These are phyloP conservation scores for Rhinoptilus africanus DNA, from an alignment of 2,113 vertebrate species.

Conservation along the genomic window DNA sequence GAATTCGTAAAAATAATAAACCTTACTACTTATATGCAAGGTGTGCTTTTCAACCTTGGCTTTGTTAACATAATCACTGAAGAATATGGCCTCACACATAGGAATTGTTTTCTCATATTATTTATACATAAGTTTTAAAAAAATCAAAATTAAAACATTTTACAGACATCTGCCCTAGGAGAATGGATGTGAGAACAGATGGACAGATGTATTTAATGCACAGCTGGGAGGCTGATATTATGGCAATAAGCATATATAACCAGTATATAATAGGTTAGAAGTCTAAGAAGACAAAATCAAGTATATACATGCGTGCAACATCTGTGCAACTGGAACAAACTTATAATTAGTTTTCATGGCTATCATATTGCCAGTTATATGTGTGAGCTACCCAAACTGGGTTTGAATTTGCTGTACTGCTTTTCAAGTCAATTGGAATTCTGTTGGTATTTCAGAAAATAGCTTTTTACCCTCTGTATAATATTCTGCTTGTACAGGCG, in stretches of 20 bases:
- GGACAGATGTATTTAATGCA: neutral
- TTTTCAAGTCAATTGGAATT: constrained; percentile 5
- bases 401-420: neutral
- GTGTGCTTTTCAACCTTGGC: neutral
- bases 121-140: neutral
- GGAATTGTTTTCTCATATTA: neutral
- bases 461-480: neutral
- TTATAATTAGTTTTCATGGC: neutral
- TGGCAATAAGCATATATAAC: neutral
- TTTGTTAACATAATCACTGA: neutral
- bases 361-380: neutral
- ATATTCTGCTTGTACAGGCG: neutral
- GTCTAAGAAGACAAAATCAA: neutral
- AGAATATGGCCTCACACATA: neutral
- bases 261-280: neutral
- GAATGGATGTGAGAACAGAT: neutral
- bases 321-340: neutral
- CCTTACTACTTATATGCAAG: neutral
- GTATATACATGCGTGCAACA: neutral
- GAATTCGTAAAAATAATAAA: neutral
- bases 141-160: neutral
- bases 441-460: neutral
- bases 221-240: neutral
- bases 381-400: neutral
- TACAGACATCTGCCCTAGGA: neutral